Evolutionary conservation across 1,140 invertebrate genomes (phyloP).

Genomic region (Trichonephila clavipes): DNA sequence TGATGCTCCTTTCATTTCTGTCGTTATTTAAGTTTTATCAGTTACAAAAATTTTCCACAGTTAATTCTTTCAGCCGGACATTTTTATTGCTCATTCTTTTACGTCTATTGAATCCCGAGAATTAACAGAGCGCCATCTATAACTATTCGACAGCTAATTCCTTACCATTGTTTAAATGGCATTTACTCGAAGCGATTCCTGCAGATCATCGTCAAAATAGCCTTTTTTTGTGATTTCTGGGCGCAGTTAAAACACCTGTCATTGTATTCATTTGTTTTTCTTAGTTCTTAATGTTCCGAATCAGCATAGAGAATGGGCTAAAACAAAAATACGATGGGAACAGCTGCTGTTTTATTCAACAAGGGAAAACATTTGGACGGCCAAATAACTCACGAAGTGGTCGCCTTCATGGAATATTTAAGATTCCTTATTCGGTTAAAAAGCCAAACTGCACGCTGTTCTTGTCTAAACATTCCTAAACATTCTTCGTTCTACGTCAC

Average conservation of each 20-base stretch:
- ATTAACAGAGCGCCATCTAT: no score
- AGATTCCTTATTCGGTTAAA: slow-evolving; percentile 21
- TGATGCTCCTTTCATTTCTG: no score
- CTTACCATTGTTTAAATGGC: neutral
- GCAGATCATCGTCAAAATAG: neutral
- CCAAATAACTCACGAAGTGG: slow-evolving; percentile 2
- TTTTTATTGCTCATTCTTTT: no score
- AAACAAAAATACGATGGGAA: neutral
- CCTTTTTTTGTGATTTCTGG: neutral
- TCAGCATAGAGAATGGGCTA: neutral
- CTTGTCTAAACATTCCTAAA: slow-evolving; percentile 10
- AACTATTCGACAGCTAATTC: no score
- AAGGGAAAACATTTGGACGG: slow-evolving; percentile 13
- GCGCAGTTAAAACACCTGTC: slow-evolving; percentile 14
- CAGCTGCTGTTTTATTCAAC: slow-evolving; percentile 40
- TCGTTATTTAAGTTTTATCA: no score
- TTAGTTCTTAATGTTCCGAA: slow-evolving; percentile 17
- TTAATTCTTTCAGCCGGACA: no score
- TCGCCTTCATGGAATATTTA: slow-evolving; percentile 27
- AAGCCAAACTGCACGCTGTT: neutral
- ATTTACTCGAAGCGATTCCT: neutral
- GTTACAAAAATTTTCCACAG: no score
- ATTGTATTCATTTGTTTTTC: slow-evolving; percentile 35
- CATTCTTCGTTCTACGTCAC: neutral
- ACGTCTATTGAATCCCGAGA: no score